A percentile compares a stretch with the other conserved stretches of the same genome.
Conservation (phyloP, 2,113 vertebrate species). For the Ibidorhyncha struthersii region DNA sequence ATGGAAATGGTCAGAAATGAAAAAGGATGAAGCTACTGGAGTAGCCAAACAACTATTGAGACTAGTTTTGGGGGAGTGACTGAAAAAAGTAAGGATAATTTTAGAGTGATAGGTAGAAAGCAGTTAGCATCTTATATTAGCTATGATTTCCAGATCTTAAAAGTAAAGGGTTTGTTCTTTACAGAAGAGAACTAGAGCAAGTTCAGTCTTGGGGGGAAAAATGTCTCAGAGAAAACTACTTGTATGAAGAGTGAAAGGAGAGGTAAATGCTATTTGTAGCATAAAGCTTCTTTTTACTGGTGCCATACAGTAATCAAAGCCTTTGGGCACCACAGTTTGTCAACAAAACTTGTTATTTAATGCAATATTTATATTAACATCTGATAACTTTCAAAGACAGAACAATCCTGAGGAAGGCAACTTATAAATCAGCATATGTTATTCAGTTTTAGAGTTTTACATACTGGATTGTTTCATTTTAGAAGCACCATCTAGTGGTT, state of each 20-base stretch:
- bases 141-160: not conserved
- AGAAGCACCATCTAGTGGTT: conserved; percentile 66
- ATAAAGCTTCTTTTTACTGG: not conserved
- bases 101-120: not conserved
- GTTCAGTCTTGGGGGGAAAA: not conserved
- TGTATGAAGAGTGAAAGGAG: not conserved
- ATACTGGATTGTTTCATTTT: conserved; percentile 7
- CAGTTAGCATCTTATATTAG: not conserved
- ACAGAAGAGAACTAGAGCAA: not conserved
- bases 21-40: not conserved
- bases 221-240: not conserved
- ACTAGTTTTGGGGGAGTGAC: not conserved
- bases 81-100: not conserved
- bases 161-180: not conserved
- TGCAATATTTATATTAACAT: not conserved
- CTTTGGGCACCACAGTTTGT: not conserved
- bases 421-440: not conserved
- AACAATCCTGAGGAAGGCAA: not conserved
- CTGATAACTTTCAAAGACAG: not conserved
- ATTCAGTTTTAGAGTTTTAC: not conserved
- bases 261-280: not conserved
- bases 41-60: not conserved
- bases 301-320: not conserved
- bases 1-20: not conserved
- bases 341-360: not conserved